Base-by-base conservation (phyloP, 2,797 vertebrate genomes). In the Xyrichtys novacula region DNA sequence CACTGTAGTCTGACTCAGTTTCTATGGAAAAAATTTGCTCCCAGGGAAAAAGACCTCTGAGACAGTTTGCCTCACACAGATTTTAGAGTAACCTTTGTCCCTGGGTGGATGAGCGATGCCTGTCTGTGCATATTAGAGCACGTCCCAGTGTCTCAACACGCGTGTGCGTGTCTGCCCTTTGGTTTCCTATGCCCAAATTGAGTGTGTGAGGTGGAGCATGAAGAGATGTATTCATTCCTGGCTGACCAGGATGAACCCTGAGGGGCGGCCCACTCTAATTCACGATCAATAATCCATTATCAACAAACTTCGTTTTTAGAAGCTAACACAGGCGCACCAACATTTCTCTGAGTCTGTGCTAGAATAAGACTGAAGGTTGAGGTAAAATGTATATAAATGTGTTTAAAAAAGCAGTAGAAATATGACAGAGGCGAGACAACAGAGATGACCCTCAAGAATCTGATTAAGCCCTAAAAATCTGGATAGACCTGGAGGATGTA, bases 231-330 rank as follows among this genome's bases (percentile, higher is more conserved):
- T 97, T 98, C 96, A 97, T 93, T 92, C 92, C 91, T 92, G 91
- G 89, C 90, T 89, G 91, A 90, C 88, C 91, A 92, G 90, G 94
- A 93, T 93, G 91, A 91, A 90, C 94, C 96, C 96, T 92, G 75
- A 88, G 91, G 96, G 95, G 91, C 84, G 85, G 93, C 91, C 92
- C 93, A 92, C 93, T 94, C 83, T 73, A 92, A 91, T 92, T 89
- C 94, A 92, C 93, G 91, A 97, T 97, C 97, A 97, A 97, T 98
- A 97, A 95, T 95, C 95, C 95, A 96, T 97, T 96, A 96, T 97
- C 94, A 94, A 92, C 95, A 90, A 95, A 95, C 95, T 93, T 92
- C 91, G 94, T 93, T 94, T 46, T 95, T 88, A 91, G 52, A 83
- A 64, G 73, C 79, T 76, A 61, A 48, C 76, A 83, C 72, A 83